phyloP scores from a whole-genome alignment of 2,113 vertebrate genomes.

The Apaloderma vittatum region DNA sequence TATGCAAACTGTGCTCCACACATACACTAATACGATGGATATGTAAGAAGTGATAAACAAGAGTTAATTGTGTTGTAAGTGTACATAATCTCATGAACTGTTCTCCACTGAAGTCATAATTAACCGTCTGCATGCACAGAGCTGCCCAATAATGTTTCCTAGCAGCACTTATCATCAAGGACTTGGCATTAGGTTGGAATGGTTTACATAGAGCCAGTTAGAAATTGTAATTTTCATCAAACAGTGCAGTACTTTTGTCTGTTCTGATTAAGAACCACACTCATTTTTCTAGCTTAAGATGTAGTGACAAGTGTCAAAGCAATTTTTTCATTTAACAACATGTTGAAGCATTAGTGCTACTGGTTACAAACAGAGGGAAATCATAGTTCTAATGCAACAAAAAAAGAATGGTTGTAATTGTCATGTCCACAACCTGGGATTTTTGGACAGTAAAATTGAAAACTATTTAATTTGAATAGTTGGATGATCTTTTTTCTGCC shows the following conservation, averaged over 20 bases:
- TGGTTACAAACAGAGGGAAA: not conserved
- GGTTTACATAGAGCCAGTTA: slow-evolving; percentile 48
- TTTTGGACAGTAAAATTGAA: not conserved
- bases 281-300: slow-evolving; percentile 58
- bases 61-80: slow-evolving; percentile 69
- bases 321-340: slow-evolving; percentile 52
- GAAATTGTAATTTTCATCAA: slow-evolving; percentile 63
- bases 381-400: not conserved
- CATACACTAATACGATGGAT: not conserved
- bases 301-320: slow-evolving; percentile 49
- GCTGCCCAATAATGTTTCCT: slow-evolving; percentile 39
- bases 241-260: slow-evolving; percentile 43
- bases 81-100: slow-evolving; percentile 60
- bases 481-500: not conserved
- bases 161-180: slow-evolving; percentile 52
- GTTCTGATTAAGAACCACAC: slow-evolving; percentile 60
- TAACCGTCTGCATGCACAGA: slow-evolving; percentile 40
- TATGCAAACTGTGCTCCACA: not conserved
- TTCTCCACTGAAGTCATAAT: slow-evolving; percentile 69
- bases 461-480: not conserved
- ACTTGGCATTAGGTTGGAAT: slow-evolving; percentile 16
- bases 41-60: slow-evolving; percentile 52
- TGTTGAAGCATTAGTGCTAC: slow-evolving; percentile 27
- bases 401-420: not conserved
- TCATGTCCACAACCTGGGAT: not conserved